Base-by-base conservation (phyloP, 2,888 invertebrate species). In the Rotaria socialis region DNA sequence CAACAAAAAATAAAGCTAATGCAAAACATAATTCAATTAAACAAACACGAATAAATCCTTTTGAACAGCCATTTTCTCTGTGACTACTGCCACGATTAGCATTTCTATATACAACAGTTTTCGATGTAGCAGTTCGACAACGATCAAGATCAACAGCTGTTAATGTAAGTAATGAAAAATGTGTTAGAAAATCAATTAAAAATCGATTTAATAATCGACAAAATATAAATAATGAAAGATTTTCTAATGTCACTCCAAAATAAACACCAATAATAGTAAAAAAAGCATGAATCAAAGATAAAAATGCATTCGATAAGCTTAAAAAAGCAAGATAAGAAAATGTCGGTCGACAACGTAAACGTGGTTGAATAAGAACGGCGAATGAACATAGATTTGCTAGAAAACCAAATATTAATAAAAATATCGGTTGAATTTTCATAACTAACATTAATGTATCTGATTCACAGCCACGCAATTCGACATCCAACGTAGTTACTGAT, bases 251-350 rank as follows among this genome's bases (percentile, higher is more conserved):
- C 16, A 67, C 35, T 35, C 67, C 67, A 67, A 67, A 67, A 67
- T 67, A 67, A 67, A 67, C 27, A 27, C 67, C 67, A 35, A 35
- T 67, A 5, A 67, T 67, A 67, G 67, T 67, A 67, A 27, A 67
- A 67, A 67, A 67, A 27, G 67, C 67, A 67, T 67, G 67, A 16
- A 67, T 67, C 3, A 67, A 16, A 16, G 67, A 67, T 67, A 67
- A 67, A 14, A 67, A 35, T 67, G 67, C 35, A 67, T 67, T 67
- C 5, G 67, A 67, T 35, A 67, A 16, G 19, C 67, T 67, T 16
- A 67, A 35, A 67, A 67, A 67, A 35, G 91, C 91, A 47, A 90
- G 89, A 47, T 90, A 90, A 88, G 90, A 91, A 88, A 91, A 91
- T 41, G 91, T 89, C 43, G 90, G 90, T 87, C 90, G 87, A 85